phyloP scores from a whole-genome alignment of 1,140 invertebrate species.

The Argopecten irradians region DNA sequence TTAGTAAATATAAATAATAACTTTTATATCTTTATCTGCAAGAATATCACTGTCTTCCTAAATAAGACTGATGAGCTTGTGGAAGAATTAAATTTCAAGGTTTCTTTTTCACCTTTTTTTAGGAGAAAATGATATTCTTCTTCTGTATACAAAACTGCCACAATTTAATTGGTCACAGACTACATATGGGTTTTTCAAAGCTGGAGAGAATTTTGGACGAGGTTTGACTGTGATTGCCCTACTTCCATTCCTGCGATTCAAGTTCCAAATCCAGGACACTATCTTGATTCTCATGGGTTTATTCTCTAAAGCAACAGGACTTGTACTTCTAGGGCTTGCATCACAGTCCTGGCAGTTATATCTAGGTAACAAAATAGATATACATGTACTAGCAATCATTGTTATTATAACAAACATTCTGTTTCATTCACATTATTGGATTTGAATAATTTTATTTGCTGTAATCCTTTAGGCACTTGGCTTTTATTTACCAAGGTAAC shows the following conservation, averaged over 20 bases:
- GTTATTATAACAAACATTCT: no score
- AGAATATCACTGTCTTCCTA: no score
- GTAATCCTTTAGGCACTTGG: neutral
- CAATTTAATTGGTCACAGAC: slow-evolving; percentile 74
- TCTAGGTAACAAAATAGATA: slow-evolving; percentile 72
- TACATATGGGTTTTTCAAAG: slow-evolving; percentile 76
- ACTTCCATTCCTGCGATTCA: slow-evolving; percentile 67
- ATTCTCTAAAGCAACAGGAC: slow-evolving; percentile 71
- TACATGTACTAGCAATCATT: no score
- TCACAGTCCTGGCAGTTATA: slow-evolving; percentile 71
- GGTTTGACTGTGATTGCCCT: slow-evolving; percentile 72
- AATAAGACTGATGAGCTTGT: neutral
- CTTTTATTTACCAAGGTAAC: neutral
- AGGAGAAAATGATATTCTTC: slow-evolving; percentile 75
- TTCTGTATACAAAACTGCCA: slow-evolving; percentile 56
- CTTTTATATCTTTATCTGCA: no score
- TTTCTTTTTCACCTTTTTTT: slow-evolving; percentile 43
- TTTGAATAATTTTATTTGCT: neutral
- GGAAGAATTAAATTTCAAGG: neutral
- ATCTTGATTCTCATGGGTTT: slow-evolving; percentile 73
- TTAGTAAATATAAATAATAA: no score
- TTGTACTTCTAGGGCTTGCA: slow-evolving; percentile 73
- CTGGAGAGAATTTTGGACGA: slow-evolving; percentile 73
- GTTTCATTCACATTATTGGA: neutral
- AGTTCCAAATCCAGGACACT: slow-evolving; percentile 67